Conservation (phyloP, 64 coral and sea anemone species). For the Porites lutea region DNA sequence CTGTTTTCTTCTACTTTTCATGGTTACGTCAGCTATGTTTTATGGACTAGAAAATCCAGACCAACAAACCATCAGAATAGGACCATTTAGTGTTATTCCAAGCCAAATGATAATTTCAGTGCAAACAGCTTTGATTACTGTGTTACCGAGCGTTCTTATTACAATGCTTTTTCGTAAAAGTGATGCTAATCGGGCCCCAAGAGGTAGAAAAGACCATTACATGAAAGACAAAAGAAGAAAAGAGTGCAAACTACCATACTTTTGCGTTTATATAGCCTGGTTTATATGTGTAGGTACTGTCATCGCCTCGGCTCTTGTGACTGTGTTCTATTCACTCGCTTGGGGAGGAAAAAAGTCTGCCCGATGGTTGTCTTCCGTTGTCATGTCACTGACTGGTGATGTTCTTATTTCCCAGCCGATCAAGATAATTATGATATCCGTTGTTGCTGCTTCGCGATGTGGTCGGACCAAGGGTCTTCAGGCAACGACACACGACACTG, state of each 20-base stretch:
- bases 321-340: slow-evolving; percentile 52
- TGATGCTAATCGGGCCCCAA: neutral
- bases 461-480: neutral
- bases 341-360: slow-evolving; percentile 45
- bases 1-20: slow-evolving; percentile 2
- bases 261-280: slow-evolving; percentile 50
- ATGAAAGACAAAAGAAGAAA: neutral
- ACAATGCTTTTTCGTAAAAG: slow-evolving; percentile 38
- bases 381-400: slow-evolving; percentile 32
- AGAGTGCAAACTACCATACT: slow-evolving; percentile 12
- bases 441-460: slow-evolving; percentile 1
- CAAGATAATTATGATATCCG: slow-evolving; percentile 23
- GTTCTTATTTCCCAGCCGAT: slow-evolving; percentile 34
- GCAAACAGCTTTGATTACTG: slow-evolving; percentile 1
- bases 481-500: neutral
- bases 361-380: slow-evolving; percentile 43
- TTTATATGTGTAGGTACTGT: slow-evolving; percentile 19
- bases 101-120: slow-evolving; percentile 36
- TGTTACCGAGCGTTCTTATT: neutral
- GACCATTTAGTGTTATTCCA: slow-evolving; percentile 22
- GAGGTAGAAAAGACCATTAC: neutral
- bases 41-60: neutral
- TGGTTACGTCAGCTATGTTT: slow-evolving; percentile 65
- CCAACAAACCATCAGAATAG: neutral
- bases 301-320: slow-evolving; percentile 37